Evolutionary conservation across 2,113 vertebrate genomes (phyloP), one percentile per base, ranked within the genome.

Genomic region (Emberiza fucata): DNA sequence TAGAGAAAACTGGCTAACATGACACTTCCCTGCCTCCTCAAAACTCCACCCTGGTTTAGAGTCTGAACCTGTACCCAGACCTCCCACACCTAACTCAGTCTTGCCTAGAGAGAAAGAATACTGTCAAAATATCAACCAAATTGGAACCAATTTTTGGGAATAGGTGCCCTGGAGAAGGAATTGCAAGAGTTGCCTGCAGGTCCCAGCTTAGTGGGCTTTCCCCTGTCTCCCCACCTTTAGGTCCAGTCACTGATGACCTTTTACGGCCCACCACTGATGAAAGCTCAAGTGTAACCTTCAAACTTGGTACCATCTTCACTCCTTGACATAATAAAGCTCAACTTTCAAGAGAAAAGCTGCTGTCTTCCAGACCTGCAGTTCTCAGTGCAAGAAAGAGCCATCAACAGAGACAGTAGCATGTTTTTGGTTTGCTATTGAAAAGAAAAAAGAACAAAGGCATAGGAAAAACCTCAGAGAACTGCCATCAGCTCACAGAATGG

Each of bases 381-480:
- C 27, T 53, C 51, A 66, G 54, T 48, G 37, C 77, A 78, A 50
- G 56, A 53, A 60, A n/a, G 47, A 79, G 54, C 29, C 61, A 79
- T 44, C 45, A 69, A 35, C 45, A 83, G 89, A 82, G 47, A 39
- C 23, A 22, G 47, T 45, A 50, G 35, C 4, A 11, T 8, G 29
- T 2, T 68, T 79, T 85, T 79, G 6, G 42, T 57, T 86, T 66
- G 42, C 68, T 81, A 9, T 16, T 60, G 50, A 65, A 81, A 80
- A 80, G 27, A 22, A 61, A 37, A 91, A 94, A 77, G 53, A 92
- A 88, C 33, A 72, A 85, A 54, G 33, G 27, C n/a, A 80, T 86
- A 88, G 45, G 42, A 54, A 87, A 88, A 75, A 42, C 20, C 59
- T 93, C 75, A 27, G 79, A 93, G 35, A 95, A 76, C 50, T 84